A percentile compares a stretch with the other conserved stretches of the same genome.
phyloP scores from a whole-genome alignment of 2,888 invertebrate genomes.

The Cantharis rufa region DNA sequence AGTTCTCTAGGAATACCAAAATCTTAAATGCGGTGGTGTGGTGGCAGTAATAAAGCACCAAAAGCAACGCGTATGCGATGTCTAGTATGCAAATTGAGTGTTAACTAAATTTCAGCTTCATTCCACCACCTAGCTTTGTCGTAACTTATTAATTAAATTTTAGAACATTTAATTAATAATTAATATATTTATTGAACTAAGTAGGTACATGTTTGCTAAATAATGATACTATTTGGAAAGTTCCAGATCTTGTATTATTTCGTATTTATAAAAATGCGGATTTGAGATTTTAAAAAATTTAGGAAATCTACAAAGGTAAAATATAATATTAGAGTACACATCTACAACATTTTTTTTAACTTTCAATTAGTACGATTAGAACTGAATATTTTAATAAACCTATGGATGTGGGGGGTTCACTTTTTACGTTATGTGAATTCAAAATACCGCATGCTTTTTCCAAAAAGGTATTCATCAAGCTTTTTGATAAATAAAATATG shows the following conservation, averaged over 20 bases:
- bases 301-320: neutral
- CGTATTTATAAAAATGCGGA: neutral
- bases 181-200: neutral
- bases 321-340: no score
- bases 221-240: no score
- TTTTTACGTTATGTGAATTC: neutral
- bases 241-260: neutral
- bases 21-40: neutral
- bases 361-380: neutral
- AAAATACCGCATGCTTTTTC: neutral
- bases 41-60: neutral
- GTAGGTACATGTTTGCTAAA: neutral
- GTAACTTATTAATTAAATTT: neutral
- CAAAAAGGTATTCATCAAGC: neutral
- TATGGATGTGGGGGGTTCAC: neutral
- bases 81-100: neutral
- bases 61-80: neutral
- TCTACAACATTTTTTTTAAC: neutral
- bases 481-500: neutral
- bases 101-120: neutral
- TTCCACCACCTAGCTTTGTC: neutral
- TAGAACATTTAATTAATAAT: neutral
- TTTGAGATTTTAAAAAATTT: no score
- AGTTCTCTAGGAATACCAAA: neutral
- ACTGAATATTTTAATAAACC: neutral